Evolutionary conservation across 2,888 invertebrate genomes (phyloP), one percentile per base, ranked within the genome.

Genomic region (Diarsia dahlii): DNA sequence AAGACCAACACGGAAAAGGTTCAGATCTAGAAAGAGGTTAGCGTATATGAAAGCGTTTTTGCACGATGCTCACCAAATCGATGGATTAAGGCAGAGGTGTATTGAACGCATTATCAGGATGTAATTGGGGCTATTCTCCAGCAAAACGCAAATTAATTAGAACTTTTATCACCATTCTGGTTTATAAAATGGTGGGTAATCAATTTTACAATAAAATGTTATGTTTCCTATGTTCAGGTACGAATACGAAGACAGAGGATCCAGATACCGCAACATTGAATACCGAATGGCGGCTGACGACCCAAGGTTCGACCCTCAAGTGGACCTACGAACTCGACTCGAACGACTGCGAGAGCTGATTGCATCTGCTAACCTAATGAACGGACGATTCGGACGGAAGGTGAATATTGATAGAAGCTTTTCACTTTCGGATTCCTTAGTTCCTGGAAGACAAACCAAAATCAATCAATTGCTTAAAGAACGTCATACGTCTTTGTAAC

Each of bases 341-440:
- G 95, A 95, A 81, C 93, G 93, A 54, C 89, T 97, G 81, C 95
- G 96, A 69, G 95, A 96, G 39, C 96, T 97, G 85, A 96, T 97
- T 82, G 97, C 98, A n/a, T 97, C 97, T 78, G 97, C 98, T 87
- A 98, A 98, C 92, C 96, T 98, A 89, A 98, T 98, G 92, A 98
- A 98, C 92, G 98, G 97, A 91, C 97, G 97, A 72, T 98, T 98
- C 46, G 98, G 98, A 67, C 96, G 98, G 92, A 97, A 97, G 97
- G 98, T 98, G 93, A 93, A 72, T 75, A 62, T 50, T 1, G 3
- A 58, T 34, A 13, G 0, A 72, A 3, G 18, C 13, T 54, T 28
- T n/a, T 72, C 15, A 34, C n/a, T n/a, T n/a, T 28, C 12, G 10
- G 3, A 39, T 68, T 18, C 23, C 18, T 2, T 39, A 28, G 10